Evolutionary conservation across 2,113 vertebrate genomes (phyloP), one percentile per base, ranked within the genome.

Genomic region (Alethe diademata): DNA sequence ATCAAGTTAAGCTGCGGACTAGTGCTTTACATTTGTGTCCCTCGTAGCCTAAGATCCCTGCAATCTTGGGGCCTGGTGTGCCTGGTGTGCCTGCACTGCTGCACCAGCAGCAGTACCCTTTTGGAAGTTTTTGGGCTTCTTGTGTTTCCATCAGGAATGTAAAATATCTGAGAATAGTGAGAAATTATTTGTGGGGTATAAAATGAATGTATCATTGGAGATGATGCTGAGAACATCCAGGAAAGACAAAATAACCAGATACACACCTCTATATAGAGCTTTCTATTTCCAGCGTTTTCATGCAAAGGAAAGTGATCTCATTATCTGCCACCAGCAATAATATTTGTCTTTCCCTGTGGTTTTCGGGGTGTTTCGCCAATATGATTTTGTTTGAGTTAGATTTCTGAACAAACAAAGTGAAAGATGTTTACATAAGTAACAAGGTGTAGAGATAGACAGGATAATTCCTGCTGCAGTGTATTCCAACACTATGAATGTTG

Each of bases 361-460:
- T 85, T 95, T 56, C 3, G 38, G 51, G 90, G 28, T 95, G 58
- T 87, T 96, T 26, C 61, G 69, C 38, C 66, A 64, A 14, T 85
- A 87, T 28, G 70, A 73, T 64, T 97, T 81, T 96, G 92, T 96
- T 97, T 95, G 86, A 96, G 56, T 92, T 78, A 94, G 85, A 88
- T 97, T 91, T 92, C 61, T 94, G 93, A 96, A 81, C 75, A 95
- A 97, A 75, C 76, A 85, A 91, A 96, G 78, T 45, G 70, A 94
- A 88, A 92, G 86, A 47, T 86, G 72, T 96, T 97, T 93, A 95
- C 56, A 61, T 2, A 29, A 82, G 67, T 95, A 79, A 73, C 82
- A 86, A 89, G 89, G 57, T 86, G 60, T 88, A 80, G 85, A 78
- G 92, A 70, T 93, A 83, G 93, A 85, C 71, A 26, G 70, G 81